Base-by-base conservation (phyloP, 2,797 vertebrate species). In the Lateolabrax maculatus region DNA sequence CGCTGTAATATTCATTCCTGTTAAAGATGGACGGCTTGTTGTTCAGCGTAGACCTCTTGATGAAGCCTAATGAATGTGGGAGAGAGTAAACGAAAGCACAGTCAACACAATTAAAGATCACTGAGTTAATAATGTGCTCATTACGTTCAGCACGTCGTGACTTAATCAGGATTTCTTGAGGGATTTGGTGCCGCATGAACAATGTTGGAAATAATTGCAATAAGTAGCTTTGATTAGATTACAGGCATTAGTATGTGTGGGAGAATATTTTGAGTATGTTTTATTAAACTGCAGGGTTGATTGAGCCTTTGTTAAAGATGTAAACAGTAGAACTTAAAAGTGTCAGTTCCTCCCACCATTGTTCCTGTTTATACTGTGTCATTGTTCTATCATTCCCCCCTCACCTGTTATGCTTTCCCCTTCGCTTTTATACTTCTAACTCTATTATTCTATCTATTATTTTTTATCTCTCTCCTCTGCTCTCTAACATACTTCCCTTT, bases 31-130 rank as follows among this genome's bases (percentile, higher is more conserved):
- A 76, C 57, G 62, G 29, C n/a, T 80, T 4, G 0, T 27, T 69
- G 41, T 84, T 82, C 51, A 72, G 71, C 34, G 71, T 63, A 41
- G 88, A 81, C 57, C 29, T 46, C 63, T 62, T 79, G 74, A 81
- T 81, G 82, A 81, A 46, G 34, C 34, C 62, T 81, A 82, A 86
- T 90, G 68, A 83, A 74, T 51, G 43, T 44, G 44, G 18, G 43
- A 41, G 55, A 80, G 71, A 77, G 21, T 36, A 69, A 84, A 65
- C 16, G 15, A 75, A 75, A 64, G 5, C 72, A 63, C 55, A 31
- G 39, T 76, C 58, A 84, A 84, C 72, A 74, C 53, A 82, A 82
- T 86, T 82, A 67, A 61, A 44, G 34, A 43, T 79, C 81, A 67
- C 21, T 37, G 44, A 70, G 77, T 82, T 84, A 52, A 79, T 79